Percentiles rank a stretch among this genome's conserved stretches.
Evolutionary conservation across 2,888 invertebrate species (phyloP).

Genomic region (Acanthosepion pharaonis): DNA sequence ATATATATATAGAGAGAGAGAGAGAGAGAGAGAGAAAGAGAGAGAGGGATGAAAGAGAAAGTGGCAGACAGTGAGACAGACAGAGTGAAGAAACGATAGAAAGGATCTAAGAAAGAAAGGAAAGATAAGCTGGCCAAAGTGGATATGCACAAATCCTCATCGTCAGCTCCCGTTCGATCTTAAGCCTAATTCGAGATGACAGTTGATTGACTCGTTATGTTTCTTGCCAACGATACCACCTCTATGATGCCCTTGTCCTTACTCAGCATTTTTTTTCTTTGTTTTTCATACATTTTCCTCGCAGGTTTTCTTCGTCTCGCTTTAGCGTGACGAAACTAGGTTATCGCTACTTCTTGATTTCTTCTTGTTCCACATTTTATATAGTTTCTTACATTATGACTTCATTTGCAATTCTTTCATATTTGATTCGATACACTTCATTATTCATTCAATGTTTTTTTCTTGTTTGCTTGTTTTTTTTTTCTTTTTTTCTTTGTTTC

Average conservation of each 20-base stretch:
- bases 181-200: conserved; percentile 3
- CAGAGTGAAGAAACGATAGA: no score
- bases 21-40: neutral
- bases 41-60: neutral
- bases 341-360: no score
- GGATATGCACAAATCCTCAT: neutral
- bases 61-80: neutral
- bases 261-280: neutral
- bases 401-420: no score
- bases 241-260: neutral
- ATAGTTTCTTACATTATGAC: neutral
- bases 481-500: no score
- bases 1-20: neutral
- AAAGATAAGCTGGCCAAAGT: neutral
- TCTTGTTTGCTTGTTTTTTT: no score
- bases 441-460: no score
- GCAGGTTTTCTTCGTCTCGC: neutral
- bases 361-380: neutral
- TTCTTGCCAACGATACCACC: neutral
- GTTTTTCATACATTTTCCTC: neutral
- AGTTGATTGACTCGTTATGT: neutral
- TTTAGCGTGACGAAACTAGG: neutral
- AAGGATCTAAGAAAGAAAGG: neutral
- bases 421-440: neutral
- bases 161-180: neutral